Conservation (phyloP, 2,888 invertebrate species). For the Gasteruption jaculator region DNA sequence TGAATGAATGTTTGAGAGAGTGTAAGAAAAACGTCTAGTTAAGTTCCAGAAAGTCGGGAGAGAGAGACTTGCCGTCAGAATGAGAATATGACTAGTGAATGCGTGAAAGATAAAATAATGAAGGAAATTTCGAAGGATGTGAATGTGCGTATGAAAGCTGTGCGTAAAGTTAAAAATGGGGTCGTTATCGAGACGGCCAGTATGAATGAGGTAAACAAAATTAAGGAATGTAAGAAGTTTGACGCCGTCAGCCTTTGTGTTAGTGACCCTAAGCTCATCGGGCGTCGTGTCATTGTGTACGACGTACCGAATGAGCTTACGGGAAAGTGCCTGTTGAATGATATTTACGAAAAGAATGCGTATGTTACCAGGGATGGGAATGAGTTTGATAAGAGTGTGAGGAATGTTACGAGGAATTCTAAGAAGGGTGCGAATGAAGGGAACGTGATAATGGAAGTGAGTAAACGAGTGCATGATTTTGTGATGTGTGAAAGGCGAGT, state of each 20-base stretch:
- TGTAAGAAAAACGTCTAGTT: too few species aligned
- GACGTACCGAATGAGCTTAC: constrained; percentile 8
- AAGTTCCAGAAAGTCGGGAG: too few species aligned
- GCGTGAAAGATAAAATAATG: too few species aligned
- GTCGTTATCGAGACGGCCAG: background rate
- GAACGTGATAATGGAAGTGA: constrained; percentile 10
- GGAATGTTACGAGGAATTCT: background rate
- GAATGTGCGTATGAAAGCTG: constrained; percentile 4
- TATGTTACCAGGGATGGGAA: background rate
- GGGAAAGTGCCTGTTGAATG: background rate
- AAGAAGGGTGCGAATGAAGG: background rate
- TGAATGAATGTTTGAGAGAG: too few species aligned
- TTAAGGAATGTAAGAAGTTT: background rate
- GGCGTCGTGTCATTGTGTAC: constrained; percentile 1
- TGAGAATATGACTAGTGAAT: too few species aligned
- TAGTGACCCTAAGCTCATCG: background rate
- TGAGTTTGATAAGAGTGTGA: constrained; percentile 7
- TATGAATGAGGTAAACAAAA: background rate
- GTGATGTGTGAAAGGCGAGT: constrained; percentile 1
- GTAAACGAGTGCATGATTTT: background rate
- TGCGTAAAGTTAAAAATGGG: background rate
- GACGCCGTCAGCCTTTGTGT: background rate
- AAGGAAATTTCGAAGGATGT: too few species aligned
- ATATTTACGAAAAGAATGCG: constrained; percentile 3
- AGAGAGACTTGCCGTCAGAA: too few species aligned